A percentile compares a stretch with the other conserved stretches of the same genome.
Conservation (phyloP, 2,888 invertebrate genomes). For the Campopleginae sp. region DNA sequence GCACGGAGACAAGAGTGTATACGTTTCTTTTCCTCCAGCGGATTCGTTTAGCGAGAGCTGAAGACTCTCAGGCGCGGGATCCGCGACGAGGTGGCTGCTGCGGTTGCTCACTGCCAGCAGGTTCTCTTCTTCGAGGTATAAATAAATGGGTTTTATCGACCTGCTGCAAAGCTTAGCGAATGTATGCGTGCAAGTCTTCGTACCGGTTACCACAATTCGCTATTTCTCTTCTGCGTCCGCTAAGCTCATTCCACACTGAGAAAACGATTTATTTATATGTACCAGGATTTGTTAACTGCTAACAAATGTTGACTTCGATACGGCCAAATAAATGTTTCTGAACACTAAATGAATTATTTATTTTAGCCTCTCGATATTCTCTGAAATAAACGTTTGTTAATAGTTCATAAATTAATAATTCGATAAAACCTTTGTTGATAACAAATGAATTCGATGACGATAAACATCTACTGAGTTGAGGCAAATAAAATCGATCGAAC, state of each 20-base stretch:
- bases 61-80: conserved; percentile 52
- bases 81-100: conserved; percentile 52
- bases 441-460: no score
- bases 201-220: conserved; percentile 33
- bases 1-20: conserved; percentile 21
- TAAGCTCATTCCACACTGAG: conserved; percentile 25
- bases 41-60: conserved; percentile 7
- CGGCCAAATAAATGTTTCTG: no score
- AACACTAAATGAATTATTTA: no score
- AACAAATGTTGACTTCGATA: no score
- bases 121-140: conserved; percentile 65
- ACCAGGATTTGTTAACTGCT: no score
- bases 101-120: conserved; percentile 63
- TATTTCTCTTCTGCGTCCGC: conserved; percentile 15
- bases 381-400: no score
- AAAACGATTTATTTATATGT: no score
- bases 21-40: neutral
- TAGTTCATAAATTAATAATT: no score
- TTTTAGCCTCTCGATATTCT: no score
- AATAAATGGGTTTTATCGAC: conserved; percentile 69
- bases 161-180: conserved; percentile 30
- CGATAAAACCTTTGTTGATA: no score
- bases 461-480: no score
- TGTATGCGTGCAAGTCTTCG: conserved; percentile 10
- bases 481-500: no score